Conservation (phyloP, 2,797 vertebrate species). For the Paratrypauchen microcephalus region DNA sequence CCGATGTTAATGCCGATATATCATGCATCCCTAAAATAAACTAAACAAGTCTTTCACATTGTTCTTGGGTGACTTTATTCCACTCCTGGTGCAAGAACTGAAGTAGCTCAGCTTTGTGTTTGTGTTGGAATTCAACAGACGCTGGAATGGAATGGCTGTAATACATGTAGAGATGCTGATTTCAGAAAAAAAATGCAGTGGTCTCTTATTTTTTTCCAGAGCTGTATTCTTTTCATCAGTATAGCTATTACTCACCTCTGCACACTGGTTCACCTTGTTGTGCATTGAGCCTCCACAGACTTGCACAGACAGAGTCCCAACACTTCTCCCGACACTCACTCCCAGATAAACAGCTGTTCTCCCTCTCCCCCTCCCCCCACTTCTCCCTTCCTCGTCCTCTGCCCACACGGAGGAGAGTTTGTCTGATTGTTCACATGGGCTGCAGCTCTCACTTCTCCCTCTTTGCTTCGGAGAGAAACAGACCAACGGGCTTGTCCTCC, state of each 20-base stretch:
- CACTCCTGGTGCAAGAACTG: too few species aligned
- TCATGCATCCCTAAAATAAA: too few species aligned
- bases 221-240: too few species aligned
- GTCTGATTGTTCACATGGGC: slow-evolving; percentile 13
- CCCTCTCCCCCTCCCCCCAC: slow-evolving; percentile 24
- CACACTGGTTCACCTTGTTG: not conserved
- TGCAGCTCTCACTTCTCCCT: slow-evolving; percentile 20
- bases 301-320: not conserved
- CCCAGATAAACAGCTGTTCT: slow-evolving; percentile 50
- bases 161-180: too few species aligned
- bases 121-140: too few species aligned
- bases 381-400: slow-evolving; percentile 10
- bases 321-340: slow-evolving; percentile 4
- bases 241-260: not conserved
- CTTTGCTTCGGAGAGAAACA: slow-evolving; percentile 30
- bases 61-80: too few species aligned
- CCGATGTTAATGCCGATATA: too few species aligned
- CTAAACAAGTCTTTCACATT: too few species aligned
- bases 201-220: too few species aligned
- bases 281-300: not conserved
- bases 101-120: too few species aligned
- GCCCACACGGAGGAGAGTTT: slow-evolving; percentile 41
- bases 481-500: slow-evolving; percentile 51
- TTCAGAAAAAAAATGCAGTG: too few species aligned
- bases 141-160: too few species aligned